Evolutionary conservation across 2,888 invertebrate species (phyloP).

Genomic region (Ennomos quercinarius): DNA sequence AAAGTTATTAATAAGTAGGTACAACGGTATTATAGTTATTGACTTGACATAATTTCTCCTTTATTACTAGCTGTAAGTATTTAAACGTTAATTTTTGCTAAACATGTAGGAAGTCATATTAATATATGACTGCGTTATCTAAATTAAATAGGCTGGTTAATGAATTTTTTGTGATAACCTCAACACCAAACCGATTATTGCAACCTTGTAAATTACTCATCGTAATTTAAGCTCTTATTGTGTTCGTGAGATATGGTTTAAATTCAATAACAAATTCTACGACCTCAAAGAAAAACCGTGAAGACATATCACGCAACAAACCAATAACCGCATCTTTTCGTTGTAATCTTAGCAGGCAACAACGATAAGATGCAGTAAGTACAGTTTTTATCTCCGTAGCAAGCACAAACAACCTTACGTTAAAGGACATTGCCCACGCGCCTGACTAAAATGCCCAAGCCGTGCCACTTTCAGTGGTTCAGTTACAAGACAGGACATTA

Average conservation of each 20-base stretch:
- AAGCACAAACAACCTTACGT: slow-evolving; percentile 18
- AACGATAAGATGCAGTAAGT: slow-evolving; percentile 5
- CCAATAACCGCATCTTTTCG: background rate
- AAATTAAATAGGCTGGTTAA: slow-evolving; percentile 9
- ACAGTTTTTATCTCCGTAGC: slow-evolving; percentile 4
- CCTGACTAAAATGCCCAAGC: slow-evolving; percentile 13
- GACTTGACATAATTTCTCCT: too few relatives aligned
- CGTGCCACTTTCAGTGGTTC: slow-evolving; percentile 32
- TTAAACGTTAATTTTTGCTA: too few relatives aligned
- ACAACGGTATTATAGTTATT: too few relatives aligned
- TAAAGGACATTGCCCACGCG: slow-evolving; percentile 30
- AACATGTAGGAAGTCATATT: background rate
- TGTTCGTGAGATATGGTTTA: background rate
- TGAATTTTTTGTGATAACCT: slow-evolving; percentile 9
- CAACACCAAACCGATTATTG: too few relatives aligned
- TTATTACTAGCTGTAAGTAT: too few relatives aligned
- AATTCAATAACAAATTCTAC: background rate
- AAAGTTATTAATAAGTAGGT: too few relatives aligned
- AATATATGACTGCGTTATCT: slow-evolving; percentile 4
- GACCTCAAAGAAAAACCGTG: slow-evolving; percentile 5
- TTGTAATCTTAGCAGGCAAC: background rate
- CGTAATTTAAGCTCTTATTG: background rate
- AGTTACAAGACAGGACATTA: slow-evolving; percentile 51
- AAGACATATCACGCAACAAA: slow-evolving; percentile 20
- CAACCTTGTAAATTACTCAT: background rate